Evolutionary conservation across 2,888 invertebrate genomes (phyloP).

Genomic region (Hydriomena furcata): DNA sequence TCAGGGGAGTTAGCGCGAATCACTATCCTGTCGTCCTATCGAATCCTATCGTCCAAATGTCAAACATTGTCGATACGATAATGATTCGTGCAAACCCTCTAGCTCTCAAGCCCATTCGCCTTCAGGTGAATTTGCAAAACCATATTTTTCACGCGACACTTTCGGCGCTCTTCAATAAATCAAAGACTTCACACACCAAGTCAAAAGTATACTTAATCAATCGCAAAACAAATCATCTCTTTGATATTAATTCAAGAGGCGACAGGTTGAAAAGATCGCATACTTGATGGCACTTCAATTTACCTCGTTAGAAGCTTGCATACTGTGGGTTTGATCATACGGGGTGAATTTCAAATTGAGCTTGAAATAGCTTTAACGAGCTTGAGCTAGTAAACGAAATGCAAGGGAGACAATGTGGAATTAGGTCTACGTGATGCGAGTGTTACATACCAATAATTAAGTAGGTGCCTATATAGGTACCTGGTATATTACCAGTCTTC

Average conservation of each 20-base stretch:
- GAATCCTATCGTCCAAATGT: no score
- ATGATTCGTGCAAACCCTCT: no score
- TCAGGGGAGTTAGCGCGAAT: no score
- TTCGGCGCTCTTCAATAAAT: conserved; percentile 1
- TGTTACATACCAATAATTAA: no score
- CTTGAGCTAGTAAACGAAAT: conserved; percentile 29
- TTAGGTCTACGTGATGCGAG: conserved; percentile 35
- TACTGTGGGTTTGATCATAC: conserved; percentile 52
- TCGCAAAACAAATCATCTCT: conserved; percentile 36
- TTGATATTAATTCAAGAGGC: conserved; percentile 52
- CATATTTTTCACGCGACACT: no score
- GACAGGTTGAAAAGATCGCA: conserved; percentile 58
- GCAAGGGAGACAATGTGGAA: conserved; percentile 28
- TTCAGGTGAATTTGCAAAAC: no score
- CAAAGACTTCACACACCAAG: conserved; percentile 11
- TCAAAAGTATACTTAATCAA: conserved; percentile 28
- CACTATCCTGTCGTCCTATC: no score
- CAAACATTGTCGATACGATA: no score
- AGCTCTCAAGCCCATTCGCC: no score
- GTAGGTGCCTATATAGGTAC: no score
- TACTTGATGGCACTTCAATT: conserved; percentile 58
- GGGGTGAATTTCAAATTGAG: conserved; percentile 60
- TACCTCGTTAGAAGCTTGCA: conserved; percentile 58
- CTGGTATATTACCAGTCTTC: no score
- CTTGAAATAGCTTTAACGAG: conserved; percentile 21